Percentiles rank a stretch among this genome's conserved stretches.
Conservation (phyloP, 2,113 vertebrate species). For the Nothocercus julius region DNA sequence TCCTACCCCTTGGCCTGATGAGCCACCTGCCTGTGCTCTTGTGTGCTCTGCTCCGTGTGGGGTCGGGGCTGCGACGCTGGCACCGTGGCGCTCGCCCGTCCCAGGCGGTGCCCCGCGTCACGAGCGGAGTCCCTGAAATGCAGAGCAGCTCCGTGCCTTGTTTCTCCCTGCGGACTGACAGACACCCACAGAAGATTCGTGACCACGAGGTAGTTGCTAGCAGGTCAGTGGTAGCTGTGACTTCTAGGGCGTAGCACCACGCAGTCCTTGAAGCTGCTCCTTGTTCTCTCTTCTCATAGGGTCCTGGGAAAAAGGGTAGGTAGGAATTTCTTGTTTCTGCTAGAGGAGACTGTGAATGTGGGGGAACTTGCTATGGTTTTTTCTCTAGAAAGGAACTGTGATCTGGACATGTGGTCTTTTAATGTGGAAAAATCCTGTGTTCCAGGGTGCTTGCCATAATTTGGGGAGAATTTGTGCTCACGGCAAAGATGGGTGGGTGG, state of each 20-base stretch:
- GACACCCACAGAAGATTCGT: background rate
- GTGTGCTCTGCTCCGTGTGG: background rate
- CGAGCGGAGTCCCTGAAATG: background rate
- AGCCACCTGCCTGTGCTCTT: background rate
- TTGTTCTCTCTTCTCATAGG: background rate
- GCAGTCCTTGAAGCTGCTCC: background rate
- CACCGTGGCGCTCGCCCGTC: background rate
- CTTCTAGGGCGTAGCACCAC: background rate
- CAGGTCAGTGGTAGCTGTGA: background rate
- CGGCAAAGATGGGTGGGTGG: background rate
- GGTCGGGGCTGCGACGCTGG: background rate
- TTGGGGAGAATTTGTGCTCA: background rate
- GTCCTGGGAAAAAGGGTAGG: background rate
- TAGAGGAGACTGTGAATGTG: background rate
- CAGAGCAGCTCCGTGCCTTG: background rate
- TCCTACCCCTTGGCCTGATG: background rate
- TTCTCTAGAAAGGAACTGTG: background rate
- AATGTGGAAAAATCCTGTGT: slow-evolving; percentile 33
- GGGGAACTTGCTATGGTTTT: background rate
- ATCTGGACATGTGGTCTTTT: slow-evolving; percentile 1
- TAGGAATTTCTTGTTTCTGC: background rate
- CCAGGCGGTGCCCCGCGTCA: background rate
- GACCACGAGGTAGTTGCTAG: background rate
- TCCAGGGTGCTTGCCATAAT: slow-evolving; percentile 43
- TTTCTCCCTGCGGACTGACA: background rate